Conservation (phyloP, 2,888 invertebrate genomes). For the Iselma pallidipennis region DNA sequence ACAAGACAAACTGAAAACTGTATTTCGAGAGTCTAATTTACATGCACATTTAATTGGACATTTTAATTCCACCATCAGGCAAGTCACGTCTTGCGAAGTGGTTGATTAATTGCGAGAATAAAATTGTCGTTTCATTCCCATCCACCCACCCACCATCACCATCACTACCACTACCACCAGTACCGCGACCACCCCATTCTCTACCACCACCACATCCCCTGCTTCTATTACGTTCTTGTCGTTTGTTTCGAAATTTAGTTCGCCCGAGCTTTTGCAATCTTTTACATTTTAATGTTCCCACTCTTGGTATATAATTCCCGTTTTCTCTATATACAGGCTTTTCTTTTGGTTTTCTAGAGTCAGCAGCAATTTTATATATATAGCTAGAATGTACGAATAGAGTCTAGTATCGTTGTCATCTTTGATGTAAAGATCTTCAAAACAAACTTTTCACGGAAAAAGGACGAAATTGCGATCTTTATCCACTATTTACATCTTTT, state of each 20-base stretch:
- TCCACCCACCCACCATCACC: not conserved
- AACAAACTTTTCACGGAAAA: no score
- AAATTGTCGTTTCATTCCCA: constrained; percentile 19
- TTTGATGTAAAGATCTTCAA: not conserved
- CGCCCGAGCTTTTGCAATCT: not conserved
- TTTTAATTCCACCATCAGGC: constrained; percentile 40
- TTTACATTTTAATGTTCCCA: constrained; percentile 1
- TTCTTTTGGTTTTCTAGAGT: not conserved
- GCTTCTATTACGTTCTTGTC: not conserved
- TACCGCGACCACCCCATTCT: no score
- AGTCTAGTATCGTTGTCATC: no score
- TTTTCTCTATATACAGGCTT: not conserved
- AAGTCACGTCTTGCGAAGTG: constrained; percentile 37
- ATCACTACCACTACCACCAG: not conserved
- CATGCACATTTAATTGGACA: constrained; percentile 46
- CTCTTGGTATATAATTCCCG: not conserved
- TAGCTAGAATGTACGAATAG: not conserved
- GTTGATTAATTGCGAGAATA: constrained; percentile 25
- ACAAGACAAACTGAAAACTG: constrained; percentile 36
- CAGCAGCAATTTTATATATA: not conserved
- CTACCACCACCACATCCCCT: not conserved
- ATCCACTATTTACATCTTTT: no score
- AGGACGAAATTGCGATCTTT: no score
- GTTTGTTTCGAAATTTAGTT: not conserved
- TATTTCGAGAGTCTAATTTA: constrained; percentile 44